Percentiles rank a stretch among this genome's conserved stretches.
Evolutionary conservation across 1,140 invertebrate species (phyloP).

Genomic region (Leguminivora glycinivorella): DNA sequence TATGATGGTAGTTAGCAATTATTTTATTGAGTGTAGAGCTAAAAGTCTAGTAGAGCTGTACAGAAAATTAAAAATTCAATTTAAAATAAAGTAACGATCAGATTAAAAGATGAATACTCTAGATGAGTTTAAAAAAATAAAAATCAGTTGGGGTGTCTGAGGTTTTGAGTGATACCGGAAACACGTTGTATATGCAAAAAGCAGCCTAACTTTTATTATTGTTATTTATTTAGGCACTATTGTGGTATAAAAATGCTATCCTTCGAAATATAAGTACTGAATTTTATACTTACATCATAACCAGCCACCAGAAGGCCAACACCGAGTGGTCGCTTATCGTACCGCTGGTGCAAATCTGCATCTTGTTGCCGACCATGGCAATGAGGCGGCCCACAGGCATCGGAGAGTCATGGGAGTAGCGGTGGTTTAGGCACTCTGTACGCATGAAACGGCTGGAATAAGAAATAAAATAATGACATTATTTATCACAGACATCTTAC

Average conservation of each 20-base stretch:
- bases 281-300: conserved; percentile 90
- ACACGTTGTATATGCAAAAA: too few species aligned
- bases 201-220: too few species aligned
- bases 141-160: too few species aligned
- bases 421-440: conserved; percentile 95
- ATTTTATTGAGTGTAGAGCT: too few species aligned
- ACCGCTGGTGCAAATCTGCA: conserved; percentile 99
- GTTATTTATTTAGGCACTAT: too few species aligned
- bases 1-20: too few species aligned
- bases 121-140: too few species aligned
- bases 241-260: neutral
- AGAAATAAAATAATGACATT: conserved; percentile 15
- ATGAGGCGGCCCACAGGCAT: conserved; percentile 94
- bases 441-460: conserved; percentile 92
- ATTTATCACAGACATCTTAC: conserved; percentile 1
- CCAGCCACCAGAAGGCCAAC: conserved; percentile 97
- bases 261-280: neutral
- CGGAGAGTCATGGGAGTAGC: conserved; percentile 90
- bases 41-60: too few species aligned
- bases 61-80: too few species aligned
- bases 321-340: conserved; percentile 97
- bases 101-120: too few species aligned
- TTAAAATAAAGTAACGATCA: too few species aligned
- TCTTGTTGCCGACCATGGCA: conserved; percentile 92
- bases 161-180: too few species aligned